These are phyloP conservation scores for Siniperca obscura DNA, from an alignment of 2,797 vertebrate species.

Conservation along the genomic window DNA sequence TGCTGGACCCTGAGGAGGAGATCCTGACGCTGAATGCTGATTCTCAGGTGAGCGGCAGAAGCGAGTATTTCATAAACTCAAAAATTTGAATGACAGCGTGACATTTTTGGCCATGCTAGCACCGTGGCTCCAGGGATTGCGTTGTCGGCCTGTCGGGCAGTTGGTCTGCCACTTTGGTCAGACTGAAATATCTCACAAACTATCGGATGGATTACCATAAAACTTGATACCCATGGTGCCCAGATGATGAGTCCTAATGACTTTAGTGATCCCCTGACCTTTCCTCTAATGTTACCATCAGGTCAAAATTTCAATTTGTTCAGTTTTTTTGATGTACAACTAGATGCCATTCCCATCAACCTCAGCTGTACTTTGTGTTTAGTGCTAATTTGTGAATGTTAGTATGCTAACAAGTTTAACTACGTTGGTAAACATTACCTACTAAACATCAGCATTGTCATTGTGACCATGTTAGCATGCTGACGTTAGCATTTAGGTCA, in stretches of 20 bases:
- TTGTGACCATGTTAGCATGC: neutral
- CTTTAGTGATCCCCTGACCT: neutral
- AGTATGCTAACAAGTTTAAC: neutral
- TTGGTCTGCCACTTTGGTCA: neutral
- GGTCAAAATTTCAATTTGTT: neutral
- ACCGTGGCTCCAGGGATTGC: neutral
- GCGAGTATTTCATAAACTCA: neutral
- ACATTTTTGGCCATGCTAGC: neutral
- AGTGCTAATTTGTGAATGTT: too few relatives aligned
- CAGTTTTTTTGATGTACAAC: too few relatives aligned
- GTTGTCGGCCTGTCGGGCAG: neutral
- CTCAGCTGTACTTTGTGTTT: too few relatives aligned
- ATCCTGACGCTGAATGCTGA: conserved; percentile 95
- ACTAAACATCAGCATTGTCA: neutral
- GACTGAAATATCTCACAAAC: neutral
- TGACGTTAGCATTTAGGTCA: neutral
- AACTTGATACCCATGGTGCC: neutral
- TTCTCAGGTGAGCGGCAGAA: conserved; percentile 87
- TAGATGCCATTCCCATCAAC: too few relatives aligned
- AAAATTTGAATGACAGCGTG: too few relatives aligned
- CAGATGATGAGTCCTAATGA: too few relatives aligned
- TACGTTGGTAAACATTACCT: neutral
- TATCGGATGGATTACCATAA: neutral
- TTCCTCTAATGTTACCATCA: neutral
- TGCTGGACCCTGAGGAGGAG: conserved; percentile 95